phyloP scores from a whole-genome alignment of 2,888 invertebrate species.

The Tiliacea aurago region DNA sequence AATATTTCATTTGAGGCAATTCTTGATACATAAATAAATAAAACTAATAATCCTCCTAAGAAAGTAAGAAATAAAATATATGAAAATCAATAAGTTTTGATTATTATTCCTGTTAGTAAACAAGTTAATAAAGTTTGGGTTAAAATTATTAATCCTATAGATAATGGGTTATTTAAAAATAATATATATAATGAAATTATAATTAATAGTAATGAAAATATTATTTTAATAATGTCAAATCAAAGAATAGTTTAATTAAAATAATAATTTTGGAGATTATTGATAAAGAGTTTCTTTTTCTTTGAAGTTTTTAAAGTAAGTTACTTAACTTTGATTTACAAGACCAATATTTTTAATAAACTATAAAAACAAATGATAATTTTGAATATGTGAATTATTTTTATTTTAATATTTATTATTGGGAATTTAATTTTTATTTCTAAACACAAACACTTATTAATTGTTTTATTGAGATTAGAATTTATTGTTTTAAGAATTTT shows the following conservation, averaged over 20 bases:
- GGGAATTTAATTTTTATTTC: constrained; percentile 89
- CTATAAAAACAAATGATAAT: constrained; percentile 91
- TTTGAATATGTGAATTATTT: constrained; percentile 80
- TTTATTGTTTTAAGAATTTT: constrained; percentile 91
- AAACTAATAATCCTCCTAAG: constrained; percentile 91
- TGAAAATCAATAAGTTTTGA: constrained; percentile 90
- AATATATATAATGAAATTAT: constrained; percentile 75
- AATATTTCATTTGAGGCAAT: constrained; percentile 92
- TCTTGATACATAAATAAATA: constrained; percentile 92
- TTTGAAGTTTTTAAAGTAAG: constrained; percentile 91
- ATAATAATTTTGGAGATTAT: constrained; percentile 94
- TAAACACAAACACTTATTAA: constrained; percentile 91
- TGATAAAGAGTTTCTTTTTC: constrained; percentile 89
- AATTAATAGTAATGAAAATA: constrained; percentile 81
- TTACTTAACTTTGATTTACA: constrained; percentile 92
- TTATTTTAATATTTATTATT: constrained; percentile 87
- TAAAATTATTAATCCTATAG: constrained; percentile 89
- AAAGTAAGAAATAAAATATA: constrained; percentile 92
- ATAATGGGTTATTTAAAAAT: constrained; percentile 86
- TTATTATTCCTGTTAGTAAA: constrained; percentile 85
- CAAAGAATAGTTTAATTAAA: constrained; percentile 92
- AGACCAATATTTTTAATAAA: constrained; percentile 93
- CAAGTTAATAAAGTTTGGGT: constrained; percentile 88
- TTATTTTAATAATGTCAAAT: constrained; percentile 86
- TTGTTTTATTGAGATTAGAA: constrained; percentile 91